Percentiles rank a stretch among this genome's conserved stretches.
Conservation (phyloP, 2,797 vertebrate species). For the Enteromius treurensis region DNA sequence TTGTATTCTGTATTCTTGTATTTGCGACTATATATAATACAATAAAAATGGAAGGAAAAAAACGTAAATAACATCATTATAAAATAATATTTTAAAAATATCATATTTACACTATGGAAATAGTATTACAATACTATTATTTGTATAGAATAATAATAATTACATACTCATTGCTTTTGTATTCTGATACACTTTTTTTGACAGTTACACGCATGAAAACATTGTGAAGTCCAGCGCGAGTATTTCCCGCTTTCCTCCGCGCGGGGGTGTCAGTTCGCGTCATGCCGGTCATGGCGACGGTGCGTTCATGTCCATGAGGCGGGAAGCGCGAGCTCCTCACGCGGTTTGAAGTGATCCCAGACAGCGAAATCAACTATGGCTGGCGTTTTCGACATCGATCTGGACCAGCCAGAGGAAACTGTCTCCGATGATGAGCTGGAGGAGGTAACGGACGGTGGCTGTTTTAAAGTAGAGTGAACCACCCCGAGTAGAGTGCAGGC, state of each 20-base stretch:
- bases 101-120: neutral
- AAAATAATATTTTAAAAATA: too few relatives aligned
- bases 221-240: neutral
- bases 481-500: constrained; percentile 17
- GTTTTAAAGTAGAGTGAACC: neutral
- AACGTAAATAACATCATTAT: too few relatives aligned
- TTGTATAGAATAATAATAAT: neutral
- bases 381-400: constrained; percentile 96
- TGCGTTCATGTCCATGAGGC: constrained; percentile 93
- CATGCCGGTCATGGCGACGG: constrained; percentile 86
- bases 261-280: constrained; percentile 56
- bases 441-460: constrained; percentile 80
- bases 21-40: too few relatives aligned
- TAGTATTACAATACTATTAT: neutral
- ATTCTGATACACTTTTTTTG: neutral
- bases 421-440: constrained; percentile 93
- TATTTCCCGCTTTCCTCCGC: constrained; percentile 31
- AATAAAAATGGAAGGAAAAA: too few relatives aligned
- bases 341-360: constrained; percentile 70
- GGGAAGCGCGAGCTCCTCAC: constrained; percentile 73
- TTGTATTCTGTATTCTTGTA: neutral
- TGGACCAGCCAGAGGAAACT: constrained; percentile 95
- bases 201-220: neutral
- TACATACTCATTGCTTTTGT: neutral
- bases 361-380: constrained; percentile 86